These are phyloP conservation scores for Fragum fragum DNA, from an alignment of 2,888 invertebrate species.

Conservation along the genomic window DNA sequence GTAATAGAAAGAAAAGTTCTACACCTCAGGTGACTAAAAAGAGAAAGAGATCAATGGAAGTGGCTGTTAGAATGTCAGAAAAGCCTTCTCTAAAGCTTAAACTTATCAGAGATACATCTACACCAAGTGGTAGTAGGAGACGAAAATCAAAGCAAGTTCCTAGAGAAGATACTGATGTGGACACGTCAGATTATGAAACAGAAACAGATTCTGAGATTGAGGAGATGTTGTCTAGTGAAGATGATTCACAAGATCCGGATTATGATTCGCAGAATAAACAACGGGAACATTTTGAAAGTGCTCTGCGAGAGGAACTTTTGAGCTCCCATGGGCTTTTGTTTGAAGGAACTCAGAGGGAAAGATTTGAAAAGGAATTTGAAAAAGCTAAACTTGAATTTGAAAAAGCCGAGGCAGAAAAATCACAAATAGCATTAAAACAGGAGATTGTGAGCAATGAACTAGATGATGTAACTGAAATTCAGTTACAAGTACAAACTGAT, in stretches of 20 bases:
- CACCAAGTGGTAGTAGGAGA: constrained; percentile 20
- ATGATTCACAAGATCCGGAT: constrained; percentile 31
- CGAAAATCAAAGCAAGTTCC: background rate
- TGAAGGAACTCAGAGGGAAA: constrained; percentile 63
- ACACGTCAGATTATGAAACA: constrained; percentile 52
- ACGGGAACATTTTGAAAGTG: constrained; percentile 62
- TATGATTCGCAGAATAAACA: constrained; percentile 42
- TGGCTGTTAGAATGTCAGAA: background rate
- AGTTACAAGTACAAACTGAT: constrained; percentile 22
- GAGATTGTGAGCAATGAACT: background rate
- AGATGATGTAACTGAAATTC: background rate
- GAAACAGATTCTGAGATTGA: constrained; percentile 65
- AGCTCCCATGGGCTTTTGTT: constrained; percentile 63
- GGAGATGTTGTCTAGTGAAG: constrained; percentile 65
- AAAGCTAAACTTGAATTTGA: constrained; percentile 49
- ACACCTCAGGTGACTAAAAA: constrained; percentile 24
- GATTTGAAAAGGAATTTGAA: constrained; percentile 61
- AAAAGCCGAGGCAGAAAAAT: constrained; percentile 35
- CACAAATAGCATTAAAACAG: constrained; percentile 5
- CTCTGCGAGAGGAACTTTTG: constrained; percentile 62
- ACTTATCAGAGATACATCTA: constrained; percentile 41
- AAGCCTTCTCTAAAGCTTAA: constrained; percentile 53
- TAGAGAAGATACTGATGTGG: constrained; percentile 45
- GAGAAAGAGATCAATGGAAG: constrained; percentile 12
- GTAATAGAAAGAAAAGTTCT: constrained; percentile 49